These are phyloP conservation scores for Dyspetes luteomarginatus DNA, from an alignment of 2,888 invertebrate species.

Conservation along the genomic window DNA sequence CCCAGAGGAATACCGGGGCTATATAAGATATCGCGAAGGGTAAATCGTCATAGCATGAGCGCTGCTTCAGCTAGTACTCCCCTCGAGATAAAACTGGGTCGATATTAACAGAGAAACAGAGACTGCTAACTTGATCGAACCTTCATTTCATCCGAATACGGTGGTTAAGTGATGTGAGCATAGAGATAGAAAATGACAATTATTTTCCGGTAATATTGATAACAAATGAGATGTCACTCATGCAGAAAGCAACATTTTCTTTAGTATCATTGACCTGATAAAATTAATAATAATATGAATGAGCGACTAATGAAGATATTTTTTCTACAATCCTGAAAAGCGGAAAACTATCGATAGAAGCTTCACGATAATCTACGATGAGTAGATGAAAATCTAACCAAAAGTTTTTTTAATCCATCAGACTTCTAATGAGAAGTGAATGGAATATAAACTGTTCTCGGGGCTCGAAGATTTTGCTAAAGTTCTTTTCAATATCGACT, in stretches of 20 bases:
- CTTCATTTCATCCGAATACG: constrained; percentile 24
- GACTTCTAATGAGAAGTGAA: not conserved
- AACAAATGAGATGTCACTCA: not conserved
- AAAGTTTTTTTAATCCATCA: not conserved
- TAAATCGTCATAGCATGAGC: constrained; percentile 54
- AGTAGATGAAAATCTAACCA: not conserved
- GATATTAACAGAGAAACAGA: constrained; percentile 52
- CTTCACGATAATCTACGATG: not conserved
- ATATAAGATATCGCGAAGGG: constrained; percentile 57
- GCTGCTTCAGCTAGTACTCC: constrained; percentile 42
- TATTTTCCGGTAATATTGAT: not conserved
- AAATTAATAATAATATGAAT: not conserved
- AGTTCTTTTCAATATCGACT: not conserved
- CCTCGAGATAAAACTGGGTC: constrained; percentile 50
- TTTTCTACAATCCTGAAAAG: not conserved
- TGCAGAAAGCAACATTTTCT: not conserved
- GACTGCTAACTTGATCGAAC: constrained; percentile 45
- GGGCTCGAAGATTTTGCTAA: not conserved
- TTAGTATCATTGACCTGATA: not conserved
- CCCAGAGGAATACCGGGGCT: constrained; percentile 69
- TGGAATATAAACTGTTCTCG: not conserved
- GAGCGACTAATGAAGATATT: not conserved
- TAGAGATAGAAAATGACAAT: not conserved
- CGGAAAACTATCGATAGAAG: not conserved
- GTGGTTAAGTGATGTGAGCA: not conserved